phyloP scores from a whole-genome alignment of 2,888 invertebrate genomes.

The Polylopha cassiicola region DNA sequence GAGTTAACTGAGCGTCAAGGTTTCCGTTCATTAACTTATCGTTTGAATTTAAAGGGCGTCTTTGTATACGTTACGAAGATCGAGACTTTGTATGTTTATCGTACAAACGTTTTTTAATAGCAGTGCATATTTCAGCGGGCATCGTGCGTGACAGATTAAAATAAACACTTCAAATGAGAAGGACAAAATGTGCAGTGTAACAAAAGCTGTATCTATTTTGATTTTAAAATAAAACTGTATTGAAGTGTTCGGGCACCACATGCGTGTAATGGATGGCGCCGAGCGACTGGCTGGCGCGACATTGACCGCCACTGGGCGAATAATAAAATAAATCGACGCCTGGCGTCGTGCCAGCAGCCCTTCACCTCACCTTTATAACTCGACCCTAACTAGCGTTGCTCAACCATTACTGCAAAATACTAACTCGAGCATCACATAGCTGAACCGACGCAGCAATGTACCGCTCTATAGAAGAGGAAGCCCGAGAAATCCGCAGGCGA shows the following conservation, averaged over 20 bases:
- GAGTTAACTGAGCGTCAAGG: conserved; percentile 25
- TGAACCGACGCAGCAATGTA: conserved; percentile 13
- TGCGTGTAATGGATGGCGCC: conserved; percentile 58
- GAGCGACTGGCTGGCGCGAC: conserved; percentile 60
- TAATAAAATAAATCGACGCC: conserved; percentile 71
- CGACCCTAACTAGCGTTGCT: conserved; percentile 29
- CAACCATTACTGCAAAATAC: conserved; percentile 11
- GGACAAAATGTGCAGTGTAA: conserved; percentile 8
- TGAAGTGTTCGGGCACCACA: conserved; percentile 52
- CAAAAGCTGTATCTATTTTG: conserved; percentile 26
- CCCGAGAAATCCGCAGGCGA: neutral
- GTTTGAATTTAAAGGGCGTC: conserved; percentile 26
- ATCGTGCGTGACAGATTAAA: conserved; percentile 12
- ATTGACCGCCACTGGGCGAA: conserved; percentile 72
- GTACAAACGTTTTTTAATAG: conserved; percentile 11
- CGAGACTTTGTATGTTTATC: conserved; percentile 15
- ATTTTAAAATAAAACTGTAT: conserved; percentile 43
- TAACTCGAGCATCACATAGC: neutral
- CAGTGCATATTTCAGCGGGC: conserved; percentile 1
- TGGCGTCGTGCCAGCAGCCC: conserved; percentile 69
- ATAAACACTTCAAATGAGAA: conserved; percentile 15
- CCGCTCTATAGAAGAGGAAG: neutral
- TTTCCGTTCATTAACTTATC: conserved; percentile 27
- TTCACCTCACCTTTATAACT: conserved; percentile 58
- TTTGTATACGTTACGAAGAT: conserved; percentile 20